Conservation (phyloP, 1,140 invertebrate genomes). For the Conopomorpha cramerella region DNA sequence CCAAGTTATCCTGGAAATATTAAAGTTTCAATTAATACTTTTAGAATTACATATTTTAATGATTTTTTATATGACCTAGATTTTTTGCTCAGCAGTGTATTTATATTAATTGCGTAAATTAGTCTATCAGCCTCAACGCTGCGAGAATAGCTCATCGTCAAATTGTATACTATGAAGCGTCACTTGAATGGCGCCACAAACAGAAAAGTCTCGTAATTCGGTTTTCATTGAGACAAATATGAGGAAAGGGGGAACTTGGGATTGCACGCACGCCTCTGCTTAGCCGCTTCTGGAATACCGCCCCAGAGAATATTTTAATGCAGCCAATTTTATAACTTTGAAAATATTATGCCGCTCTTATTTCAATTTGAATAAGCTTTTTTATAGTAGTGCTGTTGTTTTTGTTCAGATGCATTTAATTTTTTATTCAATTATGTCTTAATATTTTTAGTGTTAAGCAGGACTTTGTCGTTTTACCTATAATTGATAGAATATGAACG, state of each 20-base stretch:
- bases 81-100: neutral
- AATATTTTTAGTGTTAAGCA: too few relatives aligned
- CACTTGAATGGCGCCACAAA: constrained; percentile 18
- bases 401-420: neutral
- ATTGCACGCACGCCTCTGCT: constrained; percentile 17
- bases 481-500: too few relatives aligned
- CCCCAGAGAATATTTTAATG: neutral
- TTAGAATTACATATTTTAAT: neutral
- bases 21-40: too few relatives aligned
- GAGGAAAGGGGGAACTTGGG: constrained; percentile 33
- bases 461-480: too few relatives aligned
- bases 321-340: neutral
- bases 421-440: too few relatives aligned
- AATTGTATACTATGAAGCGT: neutral
- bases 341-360: neutral
- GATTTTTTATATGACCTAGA: neutral
- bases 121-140: neutral
- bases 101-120: neutral
- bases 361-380: neutral
- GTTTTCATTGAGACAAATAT: constrained; percentile 58
- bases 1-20: too few relatives aligned
- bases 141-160: neutral
- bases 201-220: constrained; percentile 46
- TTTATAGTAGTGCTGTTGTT: neutral
- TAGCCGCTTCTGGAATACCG: too few relatives aligned